Base-by-base conservation (phyloP, 2,888 invertebrate species). In the Brachyptera risi region DNA sequence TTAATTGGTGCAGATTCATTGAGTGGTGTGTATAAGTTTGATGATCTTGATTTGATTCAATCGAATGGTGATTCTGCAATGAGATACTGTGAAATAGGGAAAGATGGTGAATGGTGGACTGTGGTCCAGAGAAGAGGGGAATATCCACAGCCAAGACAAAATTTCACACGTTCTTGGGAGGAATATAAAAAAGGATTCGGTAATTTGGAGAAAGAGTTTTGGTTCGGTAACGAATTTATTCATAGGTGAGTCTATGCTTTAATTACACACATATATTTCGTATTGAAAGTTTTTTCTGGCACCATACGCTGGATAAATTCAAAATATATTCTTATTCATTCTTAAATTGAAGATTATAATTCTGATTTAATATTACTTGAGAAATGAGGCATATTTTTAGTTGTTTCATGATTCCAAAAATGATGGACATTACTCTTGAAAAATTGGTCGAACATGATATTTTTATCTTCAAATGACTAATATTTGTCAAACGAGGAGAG, bases 161-260 rank as follows among this genome's bases (percentile, higher is more conserved):
- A 84, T 68, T 88, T 88, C 69, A 83, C 81, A 67, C 80, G 82
- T 66, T 73, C 77, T 51, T 88, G 86, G 87, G 69, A 78, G 0
- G 84, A 85, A 50, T 88, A 88, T 70, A 83, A 83, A 68, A 73
- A 79, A 47, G 88, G 88, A 7, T 88, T 88, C 68, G 88, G 88
- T 11, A 86, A 87, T 69, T 73, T 87, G 19, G 83, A 82, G 0
- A 83, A 82, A 0, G 87, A 88, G 69, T 87, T 86, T 72, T 88
- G 87, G 81, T 76, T 88, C 19, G 87, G 87, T 3, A 82, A 82
- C 68, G 80, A 82, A 58, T 78, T 76, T 61, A 75, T 82, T 49
- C 76, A 81, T 66, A 68, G 67, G 70, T 70, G 56, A 58, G 37
- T 15, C 3, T 13, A 37, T 38, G n/a, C n/a, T n/a, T n/a, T n/a